Percentiles rank a stretch among this genome's conserved stretches.
Conservation (phyloP, 2,113 vertebrate genomes). For the Felis chaus region DNA sequence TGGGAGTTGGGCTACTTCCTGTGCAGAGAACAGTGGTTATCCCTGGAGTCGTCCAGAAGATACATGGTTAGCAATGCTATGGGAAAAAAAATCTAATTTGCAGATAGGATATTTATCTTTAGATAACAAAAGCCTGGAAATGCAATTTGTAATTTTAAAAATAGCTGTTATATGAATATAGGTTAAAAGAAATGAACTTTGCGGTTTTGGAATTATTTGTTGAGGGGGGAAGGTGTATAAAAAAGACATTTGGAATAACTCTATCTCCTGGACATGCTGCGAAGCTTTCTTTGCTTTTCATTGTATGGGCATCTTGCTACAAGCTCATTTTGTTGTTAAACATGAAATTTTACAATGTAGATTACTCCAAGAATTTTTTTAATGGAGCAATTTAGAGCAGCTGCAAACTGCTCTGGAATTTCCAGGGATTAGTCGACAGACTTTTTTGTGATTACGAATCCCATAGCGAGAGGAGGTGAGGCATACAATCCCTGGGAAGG, state of each 20-base stretch:
- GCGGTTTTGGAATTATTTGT: constrained; percentile 37
- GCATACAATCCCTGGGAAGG: neutral
- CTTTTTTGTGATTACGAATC: constrained; percentile 61
- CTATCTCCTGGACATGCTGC: constrained; percentile 34
- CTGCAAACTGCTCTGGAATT: constrained; percentile 64
- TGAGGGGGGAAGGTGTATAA: neutral
- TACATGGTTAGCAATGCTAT: constrained; percentile 59
- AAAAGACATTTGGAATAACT: constrained; percentile 41
- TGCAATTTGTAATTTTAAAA: constrained; percentile 62
- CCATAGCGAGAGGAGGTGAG: constrained; percentile 49
- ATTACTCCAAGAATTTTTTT: constrained; percentile 69
- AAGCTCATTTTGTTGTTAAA: constrained; percentile 73
- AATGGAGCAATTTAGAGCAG: constrained; percentile 73
- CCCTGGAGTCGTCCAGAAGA: constrained; percentile 54
- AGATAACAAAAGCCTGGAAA: constrained; percentile 61
- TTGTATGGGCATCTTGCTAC: constrained; percentile 49
- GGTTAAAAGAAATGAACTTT: constrained; percentile 67
- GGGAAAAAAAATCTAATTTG: constrained; percentile 54
- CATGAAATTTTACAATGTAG: constrained; percentile 71
- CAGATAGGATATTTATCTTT: constrained; percentile 67
- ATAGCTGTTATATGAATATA: constrained; percentile 20
- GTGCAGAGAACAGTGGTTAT: constrained; percentile 55
- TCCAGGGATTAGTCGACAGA: constrained; percentile 56
- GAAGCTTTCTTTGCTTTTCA: constrained; percentile 54
- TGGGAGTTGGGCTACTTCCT: constrained; percentile 43